These are phyloP conservation scores for Heliconius himera DNA, from an alignment of 1,140 invertebrate genomes.

Conservation along the genomic window DNA sequence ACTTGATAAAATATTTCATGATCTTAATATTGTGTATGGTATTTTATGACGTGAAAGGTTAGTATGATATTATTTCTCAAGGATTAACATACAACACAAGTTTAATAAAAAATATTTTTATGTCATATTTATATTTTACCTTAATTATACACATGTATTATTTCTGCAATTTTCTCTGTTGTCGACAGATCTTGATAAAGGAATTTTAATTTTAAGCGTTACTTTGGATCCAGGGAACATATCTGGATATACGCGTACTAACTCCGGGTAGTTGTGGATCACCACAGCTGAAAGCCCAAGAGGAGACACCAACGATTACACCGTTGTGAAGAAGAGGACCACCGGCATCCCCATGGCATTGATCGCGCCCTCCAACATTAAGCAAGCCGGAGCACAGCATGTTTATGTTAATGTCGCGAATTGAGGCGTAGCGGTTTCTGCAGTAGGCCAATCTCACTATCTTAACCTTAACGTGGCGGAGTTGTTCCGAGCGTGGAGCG, in stretches of 20 bases:
- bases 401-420: not conserved
- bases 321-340: slow-evolving; percentile 35
- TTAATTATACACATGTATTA: no score
- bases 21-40: no score
- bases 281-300: slow-evolving; percentile 28
- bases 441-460: slow-evolving; percentile 23
- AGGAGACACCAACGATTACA: slow-evolving; percentile 32
- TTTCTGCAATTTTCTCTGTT: not conserved
- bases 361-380: slow-evolving; percentile 6
- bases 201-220: no score
- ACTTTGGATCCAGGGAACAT: slow-evolving; percentile 28
- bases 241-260: slow-evolving; percentile 29
- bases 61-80: no score
- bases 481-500: slow-evolving; percentile 22
- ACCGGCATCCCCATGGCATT: slow-evolving; percentile 31
- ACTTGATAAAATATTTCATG: no score
- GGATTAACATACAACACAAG: no score
- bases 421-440: slow-evolving; percentile 13
- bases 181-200: not conserved
- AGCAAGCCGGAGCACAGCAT: slow-evolving; percentile 32
- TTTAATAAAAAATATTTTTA: no score
- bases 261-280: slow-evolving; percentile 32
- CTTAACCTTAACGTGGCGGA: slow-evolving; percentile 34
- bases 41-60: no score
- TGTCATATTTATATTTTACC: no score